Evolutionary conservation across 2,888 invertebrate species (phyloP).

Genomic region (Arge pagana): DNA sequence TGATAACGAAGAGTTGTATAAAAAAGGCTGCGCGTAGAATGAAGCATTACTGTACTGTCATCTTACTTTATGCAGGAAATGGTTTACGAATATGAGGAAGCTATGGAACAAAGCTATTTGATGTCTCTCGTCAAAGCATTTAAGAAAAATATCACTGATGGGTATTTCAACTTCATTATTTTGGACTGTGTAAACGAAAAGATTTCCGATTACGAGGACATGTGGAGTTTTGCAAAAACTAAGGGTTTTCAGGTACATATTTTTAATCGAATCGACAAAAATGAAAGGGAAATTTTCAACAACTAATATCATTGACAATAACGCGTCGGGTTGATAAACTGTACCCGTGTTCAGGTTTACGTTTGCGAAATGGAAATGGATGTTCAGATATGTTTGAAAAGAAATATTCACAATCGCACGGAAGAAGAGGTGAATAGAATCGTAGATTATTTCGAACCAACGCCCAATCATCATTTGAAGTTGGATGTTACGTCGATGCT

Average conservation of each 20-base stretch:
- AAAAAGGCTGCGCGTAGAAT: constrained; percentile 32
- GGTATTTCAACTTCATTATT: constrained; percentile 90
- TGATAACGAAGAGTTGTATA: constrained; percentile 2
- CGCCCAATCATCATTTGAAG: constrained; percentile 80
- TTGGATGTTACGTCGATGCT: constrained; percentile 83
- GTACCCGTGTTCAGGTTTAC: constrained; percentile 71
- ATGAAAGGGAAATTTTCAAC: background rate
- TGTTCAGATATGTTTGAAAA: constrained; percentile 74
- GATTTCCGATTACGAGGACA: constrained; percentile 80
- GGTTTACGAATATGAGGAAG: constrained; percentile 87
- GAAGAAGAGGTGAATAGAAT: constrained; percentile 79
- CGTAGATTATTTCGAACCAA: constrained; percentile 73
- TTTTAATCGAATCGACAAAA: too few species aligned
- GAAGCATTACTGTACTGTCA: constrained; percentile 4
- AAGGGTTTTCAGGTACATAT: constrained; percentile 78
- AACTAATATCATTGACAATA: background rate
- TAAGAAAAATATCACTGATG: constrained; percentile 87
- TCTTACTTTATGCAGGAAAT: constrained; percentile 63
- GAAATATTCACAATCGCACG: constrained; percentile 83
- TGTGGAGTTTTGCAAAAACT: constrained; percentile 85
- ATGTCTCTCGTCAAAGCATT: constrained; percentile 85
- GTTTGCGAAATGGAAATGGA: constrained; percentile 88
- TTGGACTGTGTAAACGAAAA: constrained; percentile 89
- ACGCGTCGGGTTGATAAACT: background rate
- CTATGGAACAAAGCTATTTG: constrained; percentile 81